These are phyloP conservation scores for Hymenopus coronatus DNA, from an alignment of 2,888 invertebrate genomes.

Conservation along the genomic window DNA sequence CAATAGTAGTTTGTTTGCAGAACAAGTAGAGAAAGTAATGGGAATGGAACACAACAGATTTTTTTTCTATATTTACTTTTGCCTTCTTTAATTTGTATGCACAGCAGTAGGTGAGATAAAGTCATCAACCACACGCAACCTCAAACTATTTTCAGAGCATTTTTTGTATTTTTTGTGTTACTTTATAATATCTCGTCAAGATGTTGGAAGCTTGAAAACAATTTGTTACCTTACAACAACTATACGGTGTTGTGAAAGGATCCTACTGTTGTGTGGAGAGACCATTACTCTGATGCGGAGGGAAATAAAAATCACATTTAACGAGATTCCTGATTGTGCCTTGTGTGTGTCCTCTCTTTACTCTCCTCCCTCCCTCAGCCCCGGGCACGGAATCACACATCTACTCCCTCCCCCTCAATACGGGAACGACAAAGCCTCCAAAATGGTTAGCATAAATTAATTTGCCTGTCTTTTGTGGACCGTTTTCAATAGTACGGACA, in stretches of 20 bases:
- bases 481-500: conserved; percentile 28
- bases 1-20: too few relatives aligned
- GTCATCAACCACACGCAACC: too few relatives aligned
- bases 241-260: not conserved
- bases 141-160: not conserved
- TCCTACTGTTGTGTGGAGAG: not conserved
- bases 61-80: too few relatives aligned
- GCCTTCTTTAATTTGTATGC: not conserved
- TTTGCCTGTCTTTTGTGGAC: conserved; percentile 36
- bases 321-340: conserved; percentile 34
- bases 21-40: too few relatives aligned
- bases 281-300: conserved; percentile 13
- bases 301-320: conserved; percentile 33
- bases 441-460: conserved; percentile 37
- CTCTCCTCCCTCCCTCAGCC: conserved; percentile 15
- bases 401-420: not conserved
- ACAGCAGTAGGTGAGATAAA: not conserved
- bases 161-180: not conserved
- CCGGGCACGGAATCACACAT: conserved; percentile 27
- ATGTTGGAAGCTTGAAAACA: not conserved
- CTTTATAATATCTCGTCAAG: not conserved
- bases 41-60: too few relatives aligned
- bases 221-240: not conserved
- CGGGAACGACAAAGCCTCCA: conserved; percentile 28
- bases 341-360: conserved; percentile 1